phyloP scores from a whole-genome alignment of 64 coral and sea anemone species.

The Trachythela sp. region DNA sequence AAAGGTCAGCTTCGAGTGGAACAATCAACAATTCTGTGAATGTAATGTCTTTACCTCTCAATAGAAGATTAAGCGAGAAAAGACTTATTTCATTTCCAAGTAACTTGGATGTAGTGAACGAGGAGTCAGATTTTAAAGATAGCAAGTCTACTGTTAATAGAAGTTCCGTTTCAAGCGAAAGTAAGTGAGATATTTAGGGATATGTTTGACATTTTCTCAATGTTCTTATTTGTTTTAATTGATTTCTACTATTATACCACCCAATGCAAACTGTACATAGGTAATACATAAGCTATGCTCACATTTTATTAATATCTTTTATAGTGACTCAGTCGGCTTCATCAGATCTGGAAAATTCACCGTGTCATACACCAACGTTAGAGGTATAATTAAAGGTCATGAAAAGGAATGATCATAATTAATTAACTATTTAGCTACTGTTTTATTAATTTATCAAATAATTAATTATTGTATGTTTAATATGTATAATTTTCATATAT shows the following conservation, averaged over 20 bases:
- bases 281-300: no score
- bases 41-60: not conserved
- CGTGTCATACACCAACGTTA: not conserved
- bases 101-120: not conserved
- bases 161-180: constrained; percentile 16
- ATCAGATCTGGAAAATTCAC: not conserved
- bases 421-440: no score
- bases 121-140: not conserved
- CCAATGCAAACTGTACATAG: no score
- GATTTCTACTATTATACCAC: no score
- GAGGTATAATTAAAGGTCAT: not conserved
- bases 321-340: not conserved
- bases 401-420: no score
- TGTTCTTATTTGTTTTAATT: no score
- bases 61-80: not conserved
- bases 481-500: no score
- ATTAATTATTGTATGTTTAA: no score
- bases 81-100: not conserved
- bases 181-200: not conserved
- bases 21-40: not conserved
- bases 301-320: not conserved
- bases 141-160: not conserved
- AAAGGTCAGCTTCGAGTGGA: not conserved
- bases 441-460: no score
- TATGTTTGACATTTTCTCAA: not conserved